Base-by-base conservation (phyloP, 2,888 invertebrate species). In the Drosophila rubida region DNA sequence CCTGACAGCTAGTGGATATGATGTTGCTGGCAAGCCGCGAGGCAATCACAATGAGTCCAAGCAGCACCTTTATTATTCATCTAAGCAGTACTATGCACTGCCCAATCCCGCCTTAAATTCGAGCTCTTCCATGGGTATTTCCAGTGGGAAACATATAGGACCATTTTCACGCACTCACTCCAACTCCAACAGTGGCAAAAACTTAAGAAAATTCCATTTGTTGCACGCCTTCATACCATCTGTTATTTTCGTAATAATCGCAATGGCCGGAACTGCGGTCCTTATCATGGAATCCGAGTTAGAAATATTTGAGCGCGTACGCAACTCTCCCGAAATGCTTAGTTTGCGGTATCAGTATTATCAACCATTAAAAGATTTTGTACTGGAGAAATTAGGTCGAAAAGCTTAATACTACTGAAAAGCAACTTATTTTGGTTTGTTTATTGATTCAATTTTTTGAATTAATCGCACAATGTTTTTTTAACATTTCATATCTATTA, bases 201-300 rank as follows among this genome's bases (percentile, higher is more conserved):
- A 89, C 82, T 88, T 89, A 11, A 92, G 92, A 68, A 93, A 93
- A 80, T 95, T 95, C 91, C 94, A 94, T 83, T 90, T 96, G 32
- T 90, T 96, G 48, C 94, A 95, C 82, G 95, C 96, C 32, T 96
- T 96, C 91, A 94, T 96, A 75, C 96, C 96, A 50, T 95, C 96
- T 8, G 95, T 96, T 90, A 92, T 96, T 76, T 94, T 96, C 89
- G 96, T 95, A 39, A 94, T 95, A 83, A 91, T 95, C 53, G 93
- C 95, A 9, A 93, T 97, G 80, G 93, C 95, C 30, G 92, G 96
- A 46, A 93, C 94, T 32, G 94, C 95, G 2, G 92, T 97, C 11
- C 90, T 96, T 30, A 93, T 97, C 59, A 94, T 97, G 92, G 97
- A 97, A 92, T 95, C 96, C 14, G 96, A 97, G 91, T 94, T 95